Evolutionary conservation across 2,888 invertebrate species (phyloP), one percentile per base, ranked within the genome.

Genomic region (Malacosoma neustria): DNA sequence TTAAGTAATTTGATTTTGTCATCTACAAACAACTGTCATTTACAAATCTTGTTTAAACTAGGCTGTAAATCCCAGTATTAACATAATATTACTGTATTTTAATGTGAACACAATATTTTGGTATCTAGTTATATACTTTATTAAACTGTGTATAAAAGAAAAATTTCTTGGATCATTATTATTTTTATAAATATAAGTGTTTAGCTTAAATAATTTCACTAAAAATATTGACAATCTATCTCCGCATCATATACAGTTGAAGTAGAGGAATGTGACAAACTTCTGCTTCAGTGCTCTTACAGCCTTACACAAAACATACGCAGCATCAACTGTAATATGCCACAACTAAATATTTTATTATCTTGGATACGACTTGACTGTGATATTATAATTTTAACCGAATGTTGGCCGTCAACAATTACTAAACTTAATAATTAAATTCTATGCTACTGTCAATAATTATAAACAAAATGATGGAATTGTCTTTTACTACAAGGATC

Each of bases 381-480:
- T n/a, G 34, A 34, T 11, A n/a, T 14, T 14, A 34, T 34, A n/a
- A 11, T 34, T 6, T 14, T 15, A 3, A 34, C 34, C 3, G 34
- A 34, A n/a, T 34, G 34, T 34, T 34, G 34, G 34, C 14, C 22
- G n/a, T 14, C 15, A 3, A 11, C 6, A 3, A 9, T 34, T 7
- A 14, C 34, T 2, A 13, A 9, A 4, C 14, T 34, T 14, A 5
- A 4, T 3, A 22, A 22, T n/a, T 34, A 34, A 14, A 11, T 3
- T 11, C 14, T 14, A 7, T 15, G 3, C 7, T 11, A 34, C 34
- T 15, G 11, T 3, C 3, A 14, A 14, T 3, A 34, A n/a, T n/a
- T n/a, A n/a, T 2, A n/a, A n/a, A 5, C 34, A 34, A 14, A 34
- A 34, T 15, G 34, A 34, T 7, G 34, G 34, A 9, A n/a, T n/a